Evolutionary conservation across 1,140 invertebrate genomes (phyloP).

Genomic region (Cotesia vestalis): DNA sequence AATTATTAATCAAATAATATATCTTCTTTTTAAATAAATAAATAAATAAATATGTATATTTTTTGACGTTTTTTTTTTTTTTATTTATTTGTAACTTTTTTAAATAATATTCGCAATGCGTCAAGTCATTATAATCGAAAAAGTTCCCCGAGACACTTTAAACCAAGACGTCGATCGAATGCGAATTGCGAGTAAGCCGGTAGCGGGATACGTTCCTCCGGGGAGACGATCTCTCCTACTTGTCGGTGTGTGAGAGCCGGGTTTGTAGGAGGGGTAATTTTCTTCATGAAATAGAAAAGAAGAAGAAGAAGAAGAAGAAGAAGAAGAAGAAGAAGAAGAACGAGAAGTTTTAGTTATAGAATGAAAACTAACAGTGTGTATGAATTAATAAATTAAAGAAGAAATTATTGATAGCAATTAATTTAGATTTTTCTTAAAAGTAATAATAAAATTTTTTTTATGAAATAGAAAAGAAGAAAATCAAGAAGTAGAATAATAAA

Average conservation of each 20-base stretch:
- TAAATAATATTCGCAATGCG: slow-evolving; percentile 70
- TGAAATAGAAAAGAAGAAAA: too few relatives aligned
- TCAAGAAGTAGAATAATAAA: too few relatives aligned
- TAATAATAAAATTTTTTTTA: too few relatives aligned
- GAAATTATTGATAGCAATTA: not conserved
- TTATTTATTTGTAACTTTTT: slow-evolving; percentile 11
- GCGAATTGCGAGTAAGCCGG: slow-evolving; percentile 75
- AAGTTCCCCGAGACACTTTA: slow-evolving; percentile 76
- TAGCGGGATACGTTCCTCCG: slow-evolving; percentile 50
- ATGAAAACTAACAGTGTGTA: too few relatives aligned
- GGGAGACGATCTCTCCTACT: slow-evolving; percentile 41
- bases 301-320: not conserved
- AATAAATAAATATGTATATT: slow-evolving; percentile 27
- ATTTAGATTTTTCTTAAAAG: too few relatives aligned
- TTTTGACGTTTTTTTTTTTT: slow-evolving; percentile 27
- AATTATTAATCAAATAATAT: too few relatives aligned
- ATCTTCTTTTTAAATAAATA: too few relatives aligned
- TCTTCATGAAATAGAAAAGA: not conserved
- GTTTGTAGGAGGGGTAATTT: slow-evolving; percentile 19
- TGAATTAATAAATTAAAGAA: not conserved
- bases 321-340: not conserved
- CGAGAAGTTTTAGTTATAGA: not conserved
- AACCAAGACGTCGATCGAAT: slow-evolving; percentile 90
- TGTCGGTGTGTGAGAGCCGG: slow-evolving; percentile 17
- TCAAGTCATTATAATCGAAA: slow-evolving; percentile 77